These are phyloP conservation scores for Archips xylosteana DNA, from an alignment of 2,888 invertebrate species.

Conservation along the genomic window DNA sequence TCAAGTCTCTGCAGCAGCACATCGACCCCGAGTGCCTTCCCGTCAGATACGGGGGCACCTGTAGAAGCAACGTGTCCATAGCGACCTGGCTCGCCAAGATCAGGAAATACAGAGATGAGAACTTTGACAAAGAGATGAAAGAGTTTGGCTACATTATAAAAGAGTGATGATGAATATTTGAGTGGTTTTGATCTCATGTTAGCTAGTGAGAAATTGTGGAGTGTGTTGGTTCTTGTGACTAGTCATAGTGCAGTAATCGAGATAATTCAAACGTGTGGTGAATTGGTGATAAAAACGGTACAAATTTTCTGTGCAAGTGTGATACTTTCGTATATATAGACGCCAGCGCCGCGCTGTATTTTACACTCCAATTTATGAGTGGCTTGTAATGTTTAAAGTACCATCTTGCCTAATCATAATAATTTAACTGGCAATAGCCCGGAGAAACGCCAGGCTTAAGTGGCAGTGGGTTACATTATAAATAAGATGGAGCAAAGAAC, in stretches of 20 bases:
- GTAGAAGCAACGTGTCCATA: slow-evolving; percentile 82
- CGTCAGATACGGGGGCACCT: slow-evolving; percentile 75
- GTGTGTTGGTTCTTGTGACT: background rate
- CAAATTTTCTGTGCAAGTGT: too few species aligned
- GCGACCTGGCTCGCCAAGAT: slow-evolving; percentile 86
- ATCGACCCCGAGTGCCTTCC: slow-evolving; percentile 67
- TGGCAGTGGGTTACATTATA: too few species aligned
- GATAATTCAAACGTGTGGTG: too few species aligned
- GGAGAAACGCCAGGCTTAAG: too few species aligned
- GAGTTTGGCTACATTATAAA: slow-evolving; percentile 87
- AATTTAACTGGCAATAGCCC: too few species aligned
- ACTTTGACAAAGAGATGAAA: slow-evolving; percentile 87
- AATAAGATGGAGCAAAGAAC: too few species aligned
- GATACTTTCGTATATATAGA: too few species aligned
- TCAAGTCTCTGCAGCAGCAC: slow-evolving; percentile 72
- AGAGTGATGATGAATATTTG: slow-evolving; percentile 54
- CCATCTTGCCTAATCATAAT: too few species aligned
- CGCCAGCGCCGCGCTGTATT: too few species aligned
- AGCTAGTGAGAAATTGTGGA: background rate
- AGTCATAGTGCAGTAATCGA: background rate
- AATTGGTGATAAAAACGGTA: too few species aligned
- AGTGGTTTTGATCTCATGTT: slow-evolving; percentile 9
- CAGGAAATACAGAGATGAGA: slow-evolving; percentile 75
- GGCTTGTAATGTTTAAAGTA: too few species aligned
- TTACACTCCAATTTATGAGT: too few species aligned